Conservation (phyloP, 1,140 invertebrate species). For the Laupala kohalensis region DNA sequence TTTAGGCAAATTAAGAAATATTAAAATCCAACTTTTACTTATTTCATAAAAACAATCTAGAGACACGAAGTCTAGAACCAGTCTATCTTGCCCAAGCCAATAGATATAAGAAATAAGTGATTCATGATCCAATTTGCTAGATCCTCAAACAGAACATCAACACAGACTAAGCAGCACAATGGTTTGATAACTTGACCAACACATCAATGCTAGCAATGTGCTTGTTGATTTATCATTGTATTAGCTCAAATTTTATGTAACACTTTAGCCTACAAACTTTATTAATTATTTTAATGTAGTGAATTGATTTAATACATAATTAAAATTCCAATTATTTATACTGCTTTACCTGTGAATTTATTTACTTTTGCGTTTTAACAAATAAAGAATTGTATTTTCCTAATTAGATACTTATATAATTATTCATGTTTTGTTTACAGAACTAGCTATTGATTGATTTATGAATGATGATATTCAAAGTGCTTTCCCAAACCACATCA, state of each 20-base stretch:
- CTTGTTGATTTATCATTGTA: neutral
- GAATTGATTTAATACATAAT: neutral
- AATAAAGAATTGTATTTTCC: neutral
- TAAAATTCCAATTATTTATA: neutral
- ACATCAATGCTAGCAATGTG: neutral
- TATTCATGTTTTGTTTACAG: constrained; percentile 4
- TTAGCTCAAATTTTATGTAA: neutral
- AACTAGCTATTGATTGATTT: neutral
- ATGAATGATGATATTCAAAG: constrained; percentile 3
- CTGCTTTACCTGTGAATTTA: neutral
- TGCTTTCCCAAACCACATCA: neutral
- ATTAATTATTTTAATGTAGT: neutral
- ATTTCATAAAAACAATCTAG: constrained; percentile 4
- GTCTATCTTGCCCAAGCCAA: constrained; percentile 3
- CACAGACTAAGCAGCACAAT: constrained; percentile 1
- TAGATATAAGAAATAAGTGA: neutral
- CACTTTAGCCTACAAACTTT: neutral
- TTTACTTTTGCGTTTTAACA: neutral
- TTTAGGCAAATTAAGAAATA: neutral
- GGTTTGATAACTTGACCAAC: neutral
- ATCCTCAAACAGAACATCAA: constrained; percentile 1
- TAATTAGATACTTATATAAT: neutral
- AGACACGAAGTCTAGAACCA: constrained; percentile 8
- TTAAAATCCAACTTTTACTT: neutral
- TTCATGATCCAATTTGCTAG: neutral